phyloP scores from a whole-genome alignment of 2,113 vertebrate species.

The Tonatia bakeri region DNA sequence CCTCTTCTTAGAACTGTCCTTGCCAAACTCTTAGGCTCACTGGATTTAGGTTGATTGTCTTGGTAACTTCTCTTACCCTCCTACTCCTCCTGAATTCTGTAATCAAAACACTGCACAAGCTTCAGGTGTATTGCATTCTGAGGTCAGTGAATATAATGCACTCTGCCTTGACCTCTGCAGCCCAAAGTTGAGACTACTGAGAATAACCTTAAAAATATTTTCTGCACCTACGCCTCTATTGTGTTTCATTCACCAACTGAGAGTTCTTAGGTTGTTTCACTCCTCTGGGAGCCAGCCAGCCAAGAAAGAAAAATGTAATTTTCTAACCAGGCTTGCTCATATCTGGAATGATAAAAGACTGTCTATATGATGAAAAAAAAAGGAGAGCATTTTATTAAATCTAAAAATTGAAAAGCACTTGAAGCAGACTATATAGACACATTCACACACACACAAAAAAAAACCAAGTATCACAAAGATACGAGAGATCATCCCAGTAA shows the following conservation, averaged over 20 bases:
- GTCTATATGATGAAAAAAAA: neutral
- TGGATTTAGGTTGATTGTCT: neutral
- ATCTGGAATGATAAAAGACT: neutral
- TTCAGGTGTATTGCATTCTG: neutral
- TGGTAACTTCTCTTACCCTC: neutral
- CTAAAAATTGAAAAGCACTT: neutral
- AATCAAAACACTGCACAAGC: neutral
- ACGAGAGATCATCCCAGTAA: neutral
- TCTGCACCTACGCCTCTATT: neutral
- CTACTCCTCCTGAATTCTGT: neutral
- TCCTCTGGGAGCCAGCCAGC: slow-evolving; percentile 28
- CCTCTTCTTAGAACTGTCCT: neutral
- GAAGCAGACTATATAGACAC: neutral
- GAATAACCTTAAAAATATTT: neutral
- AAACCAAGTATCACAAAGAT: neutral
- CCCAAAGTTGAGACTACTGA: neutral
- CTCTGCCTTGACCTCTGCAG: neutral
- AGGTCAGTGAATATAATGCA: neutral
- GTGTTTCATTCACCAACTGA: neutral
- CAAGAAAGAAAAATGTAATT: neutral
- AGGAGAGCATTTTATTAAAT: neutral
- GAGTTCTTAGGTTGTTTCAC: neutral
- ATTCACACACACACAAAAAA: neutral
- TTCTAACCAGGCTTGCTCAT: neutral
- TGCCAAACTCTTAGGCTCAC: neutral